Conservation (phyloP, 2,888 invertebrate genomes). For the Orthonychiurus folsomi region DNA sequence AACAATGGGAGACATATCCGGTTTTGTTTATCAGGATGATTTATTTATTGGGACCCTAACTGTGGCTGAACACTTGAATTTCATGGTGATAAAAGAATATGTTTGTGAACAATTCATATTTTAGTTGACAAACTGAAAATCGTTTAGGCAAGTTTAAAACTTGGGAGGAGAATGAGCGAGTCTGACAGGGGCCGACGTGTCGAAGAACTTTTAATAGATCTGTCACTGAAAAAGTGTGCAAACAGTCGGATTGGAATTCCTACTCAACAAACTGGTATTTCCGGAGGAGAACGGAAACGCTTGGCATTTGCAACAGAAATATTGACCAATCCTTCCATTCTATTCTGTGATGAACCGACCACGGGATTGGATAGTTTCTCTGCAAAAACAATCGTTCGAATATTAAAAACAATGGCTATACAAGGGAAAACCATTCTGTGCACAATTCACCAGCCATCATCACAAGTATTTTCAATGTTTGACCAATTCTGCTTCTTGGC, state of each 20-base stretch:
- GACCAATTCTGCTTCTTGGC: conserved; percentile 48
- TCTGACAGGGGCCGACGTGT: conserved; percentile 59
- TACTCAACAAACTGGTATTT: conserved; percentile 68
- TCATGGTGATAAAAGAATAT: conserved; percentile 57
- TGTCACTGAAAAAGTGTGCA: conserved; percentile 61
- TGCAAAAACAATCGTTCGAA: conserved; percentile 33
- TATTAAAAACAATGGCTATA: conserved; percentile 45
- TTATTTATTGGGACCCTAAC: conserved; percentile 76
- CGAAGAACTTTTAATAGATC: conserved; percentile 58
- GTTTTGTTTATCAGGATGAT: conserved; percentile 87
- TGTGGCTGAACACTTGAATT: conserved; percentile 74
- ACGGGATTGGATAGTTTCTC: conserved; percentile 37
- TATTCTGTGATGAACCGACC: conserved; percentile 56
- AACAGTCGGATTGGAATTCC: conserved; percentile 69
- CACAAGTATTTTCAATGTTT: conserved; percentile 48
- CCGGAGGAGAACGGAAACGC: conserved; percentile 88
- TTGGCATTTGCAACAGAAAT: conserved; percentile 83
- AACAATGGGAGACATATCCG: conserved; percentile 70
- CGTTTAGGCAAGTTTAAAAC: conserved; percentile 63
- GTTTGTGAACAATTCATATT: background rate
- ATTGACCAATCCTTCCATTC: conserved; percentile 48
- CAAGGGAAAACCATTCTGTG: conserved; percentile 49
- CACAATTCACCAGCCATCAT: conserved; percentile 52
- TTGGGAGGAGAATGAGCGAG: conserved; percentile 59
- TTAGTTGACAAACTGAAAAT: conserved; percentile 11